Evolutionary conservation across 2,888 invertebrate genomes (phyloP), one percentile per base, ranked within the genome.

Genomic region (Helicoverpa assulta): DNA sequence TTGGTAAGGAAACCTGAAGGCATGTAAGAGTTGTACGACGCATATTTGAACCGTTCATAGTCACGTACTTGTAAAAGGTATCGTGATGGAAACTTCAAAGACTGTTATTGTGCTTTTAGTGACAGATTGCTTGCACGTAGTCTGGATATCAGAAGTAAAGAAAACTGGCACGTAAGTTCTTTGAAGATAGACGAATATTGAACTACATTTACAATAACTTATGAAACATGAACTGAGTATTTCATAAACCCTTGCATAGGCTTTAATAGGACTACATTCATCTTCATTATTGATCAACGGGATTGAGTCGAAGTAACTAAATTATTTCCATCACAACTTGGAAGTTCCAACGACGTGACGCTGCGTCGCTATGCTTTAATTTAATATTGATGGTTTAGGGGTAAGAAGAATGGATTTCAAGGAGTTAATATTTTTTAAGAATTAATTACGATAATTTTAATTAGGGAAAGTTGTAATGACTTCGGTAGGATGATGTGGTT

Each of bases 1-100:
- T 58, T 63, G 18, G 54, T 55, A 68, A 60, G 57, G 51, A 60
- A 69, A 67, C 33, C 54, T 68, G 47, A 47, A 62, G 21, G 60
- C 58, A 64, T 81, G 57, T n/a, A n/a, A n/a, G n/a, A n/a, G n/a
- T n/a, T 57, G 7, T 8, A 52, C 18, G 60, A 60, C 40, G 59
- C 59, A 65, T 72, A 76, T 70, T 79, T 65, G 65, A 72, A 70
- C 57, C 62, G 70, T 76, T 81, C 58, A 56, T 54, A 76, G 71
- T 76, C 71, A 79, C 79, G 70, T 79, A 59, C 67, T 51, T 66
- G 52, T 66, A 70, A 72, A 81, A 71, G 52, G 58, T 81, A 62
- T 76, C 77, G 74, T 72, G 79, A 70, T 47, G 47, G 5, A 47
- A 47, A 47, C 47, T n/a, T 70, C 68, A 62, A 71, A 74, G 64